Conservation (phyloP, 2,797 vertebrate species). For the Pseudochirops cupreus region DNA sequence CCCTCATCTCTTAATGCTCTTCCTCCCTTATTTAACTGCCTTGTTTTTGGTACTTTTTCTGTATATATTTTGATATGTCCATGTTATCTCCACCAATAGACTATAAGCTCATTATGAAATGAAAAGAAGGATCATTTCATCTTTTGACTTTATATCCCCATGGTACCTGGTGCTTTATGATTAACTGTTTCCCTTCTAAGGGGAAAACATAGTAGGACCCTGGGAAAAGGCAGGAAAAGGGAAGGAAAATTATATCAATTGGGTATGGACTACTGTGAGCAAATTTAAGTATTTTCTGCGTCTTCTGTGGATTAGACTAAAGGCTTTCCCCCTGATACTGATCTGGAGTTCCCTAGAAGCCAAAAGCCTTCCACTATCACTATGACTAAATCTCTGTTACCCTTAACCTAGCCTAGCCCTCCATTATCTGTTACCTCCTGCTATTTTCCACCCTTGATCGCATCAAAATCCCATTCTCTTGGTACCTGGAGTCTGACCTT, state of each 20-base stretch:
- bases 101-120: background rate
- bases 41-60: background rate
- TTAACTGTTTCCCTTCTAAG: background rate
- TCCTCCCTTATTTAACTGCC: background rate
- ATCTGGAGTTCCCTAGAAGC: too few species aligned
- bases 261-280: background rate
- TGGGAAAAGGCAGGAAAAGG: background rate
- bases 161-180: background rate
- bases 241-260: background rate
- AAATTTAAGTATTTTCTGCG: background rate
- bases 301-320: background rate
- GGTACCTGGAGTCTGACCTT: too few species aligned
- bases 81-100: background rate
- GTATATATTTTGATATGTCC: background rate
- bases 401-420: too few species aligned
- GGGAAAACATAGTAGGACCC: background rate
- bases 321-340: background rate
- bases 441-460: too few species aligned
- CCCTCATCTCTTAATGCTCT: background rate
- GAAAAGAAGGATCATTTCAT: background rate
- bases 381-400: too few species aligned
- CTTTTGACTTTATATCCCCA: background rate
- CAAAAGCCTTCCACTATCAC: too few species aligned
- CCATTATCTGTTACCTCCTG: too few species aligned
- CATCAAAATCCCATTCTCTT: too few species aligned